These are phyloP conservation scores for Acanthosepion esculentum DNA, from an alignment of 2,888 invertebrate species.

Conservation along the genomic window DNA sequence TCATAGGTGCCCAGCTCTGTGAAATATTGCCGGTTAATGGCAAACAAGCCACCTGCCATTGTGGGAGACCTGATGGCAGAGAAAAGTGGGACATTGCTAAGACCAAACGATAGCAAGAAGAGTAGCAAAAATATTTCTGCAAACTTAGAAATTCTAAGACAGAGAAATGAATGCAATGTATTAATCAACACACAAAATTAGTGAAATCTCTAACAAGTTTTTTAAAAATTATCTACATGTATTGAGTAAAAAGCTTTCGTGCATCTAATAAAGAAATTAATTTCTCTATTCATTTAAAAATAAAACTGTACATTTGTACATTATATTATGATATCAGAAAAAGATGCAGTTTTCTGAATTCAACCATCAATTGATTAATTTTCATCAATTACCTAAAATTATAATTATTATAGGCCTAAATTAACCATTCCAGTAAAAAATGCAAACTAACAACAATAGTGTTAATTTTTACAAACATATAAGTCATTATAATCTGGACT, in stretches of 20 bases:
- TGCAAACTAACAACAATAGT: background rate
- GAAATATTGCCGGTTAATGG: constrained; percentile 91
- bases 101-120: background rate
- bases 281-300: background rate
- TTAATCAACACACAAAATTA: background rate
- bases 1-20: constrained; percentile 92
- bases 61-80: constrained; percentile 62
- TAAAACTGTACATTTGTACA: background rate
- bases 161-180: background rate
- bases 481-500: background rate
- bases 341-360: background rate
- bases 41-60: constrained; percentile 89
- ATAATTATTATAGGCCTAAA: background rate
- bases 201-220: background rate
- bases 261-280: background rate
- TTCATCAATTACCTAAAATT: background rate
- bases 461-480: background rate
- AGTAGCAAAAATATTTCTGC: background rate
- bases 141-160: background rate
- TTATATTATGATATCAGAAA: background rate
- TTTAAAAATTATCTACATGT: background rate
- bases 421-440: background rate
- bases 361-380: background rate
- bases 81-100: background rate
- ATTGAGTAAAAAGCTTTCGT: background rate